Evolutionary conservation across 2,113 vertebrate genomes (phyloP), one percentile per base, ranked within the genome.

Genomic region (Trinectes maculatus): DNA sequence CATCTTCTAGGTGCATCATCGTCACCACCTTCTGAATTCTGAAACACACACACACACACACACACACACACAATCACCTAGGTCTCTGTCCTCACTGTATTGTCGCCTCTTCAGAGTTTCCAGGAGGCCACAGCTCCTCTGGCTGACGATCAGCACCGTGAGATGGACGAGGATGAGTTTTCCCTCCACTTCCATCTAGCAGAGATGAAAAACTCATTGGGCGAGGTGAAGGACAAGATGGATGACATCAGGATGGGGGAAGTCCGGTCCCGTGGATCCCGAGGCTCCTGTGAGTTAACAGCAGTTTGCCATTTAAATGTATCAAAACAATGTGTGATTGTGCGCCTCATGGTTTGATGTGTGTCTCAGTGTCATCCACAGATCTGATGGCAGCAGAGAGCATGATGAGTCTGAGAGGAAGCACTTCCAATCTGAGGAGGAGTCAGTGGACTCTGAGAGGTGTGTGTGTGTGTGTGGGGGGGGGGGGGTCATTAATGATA

Each of bases 391-490:
- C 76, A 0, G 67, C 76, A 0, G 91, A 91, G 67, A 91, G 92
- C 67, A 83, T 83, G 89, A 3, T 82, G 26, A 91, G 89, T 51
- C 61, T 92, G 36, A 84, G 85, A 24, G 85, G 71, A 10, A 72
- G 87, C 70, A 68, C 0, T 1, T 9, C 36, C 37, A 88, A 25
- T 9, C 44, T 89, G 60, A 85, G 68, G 78, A 90, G 68, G 80
- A 91, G 80, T 31, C 89, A 91, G 19, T 90, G 90, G 89, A 80
- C 86, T 34, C 64, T 92, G 10, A 91, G 44, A 89, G 92, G 92
- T 92, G 53, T 70, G 63, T 34, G 21, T 12, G 4, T n/a, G n/a
- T n/a, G n/a, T n/a, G n/a, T n/a, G n/a, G n/a, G n/a, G n/a, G n/a
- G n/a, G n/a, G n/a, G n/a, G n/a, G n/a, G n/a, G n/a, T n/a, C n/a